Evolutionary conservation across 2,797 vertebrate genomes (phyloP), one percentile per base, ranked within the genome.

Genomic region (Esox lucius): DNA sequence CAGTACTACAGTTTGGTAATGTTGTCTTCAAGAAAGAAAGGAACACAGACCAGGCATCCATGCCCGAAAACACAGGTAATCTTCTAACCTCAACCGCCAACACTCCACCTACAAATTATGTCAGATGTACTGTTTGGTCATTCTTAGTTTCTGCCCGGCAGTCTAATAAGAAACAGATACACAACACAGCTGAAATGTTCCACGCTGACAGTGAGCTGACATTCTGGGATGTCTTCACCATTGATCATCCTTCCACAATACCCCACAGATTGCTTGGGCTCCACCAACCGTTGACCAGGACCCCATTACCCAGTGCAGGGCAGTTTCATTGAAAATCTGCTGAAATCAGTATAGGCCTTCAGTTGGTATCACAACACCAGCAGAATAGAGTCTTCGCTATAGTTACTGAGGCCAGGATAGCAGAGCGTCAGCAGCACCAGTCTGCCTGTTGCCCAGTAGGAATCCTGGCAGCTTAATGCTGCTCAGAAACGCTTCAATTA

Each of bases 21-120:
- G 94, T 96, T 79, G 91, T 94, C 79, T 96, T 96, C 39, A 96
- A 96, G 89, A 96, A 96, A 84, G 95, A 96, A 84, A 94, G 95
- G 79, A 96, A 96, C 84, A 96, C 96, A 0, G 96, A 96, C 46
- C 96, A 96, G 85, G 95, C 96, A 16, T 96, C 95, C n/a, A 96
- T 96, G 95, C 95, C 96, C 0, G 95, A 96, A 88, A 96, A 96
- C 80, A 96, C 96, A 74, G 94, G 96, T 96, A 85, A 49, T 6
- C 4, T 7, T 51, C 31, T 62, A 56, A 19, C 33, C 39, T 13
- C 59, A 33, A 22, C 22, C 19, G n/a, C 56, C 53, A 26, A 59
- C 51, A 59, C 17, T 35, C 70, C 33, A 61, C 12, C 42, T 13
- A 46, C 39, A 42, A 2, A 7, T 39, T 39, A 6, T 42, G 39